Base-by-base conservation (phyloP, 1,140 invertebrate species). In the Panagrolaimus sp. region DNA sequence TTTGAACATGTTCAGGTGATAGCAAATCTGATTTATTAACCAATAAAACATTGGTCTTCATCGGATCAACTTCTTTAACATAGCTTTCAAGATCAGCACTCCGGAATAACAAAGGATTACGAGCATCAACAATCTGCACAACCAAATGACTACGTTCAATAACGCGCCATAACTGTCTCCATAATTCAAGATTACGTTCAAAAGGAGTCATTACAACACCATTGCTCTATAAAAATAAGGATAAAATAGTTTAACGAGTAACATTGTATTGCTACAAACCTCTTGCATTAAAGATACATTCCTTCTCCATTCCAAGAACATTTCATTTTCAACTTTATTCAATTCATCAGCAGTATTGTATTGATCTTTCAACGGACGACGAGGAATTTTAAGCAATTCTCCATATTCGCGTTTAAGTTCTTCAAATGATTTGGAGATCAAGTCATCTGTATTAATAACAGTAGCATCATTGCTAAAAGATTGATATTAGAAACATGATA, bases 121-220 rank as follows among this genome's bases (percentile, higher is more conserved):
- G 87, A 1, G 92, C 94, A 87, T 99, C 96, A 0, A 98, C 89
- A 76, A 98, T 93, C 75, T 80, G 93, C 12, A 98, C 89, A 38
- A 98, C 86, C 52, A 98, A 88, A 86, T 99, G 93, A 82, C 93
- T 94, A 76, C 91, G 89, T 84, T 99, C 96, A 17, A 98, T 88
- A 1, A 98, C 96, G 76, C 96, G 88, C 96, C 96, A 99, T 7
- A 99, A 84, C 84, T 99, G 96, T 48, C 94, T 88, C 96, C 96
- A 99, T 73, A 98, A 92, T 83, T 98, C 94, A 17, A 98, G 85
- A 85, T 99, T 99, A 76, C 93, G 91, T 82, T 99, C 96, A 86
- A 95, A 99, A 0, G 96, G 96, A 3, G 96, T 99, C 66, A 98
- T 84, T 0, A 91, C 85, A 5, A 97, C 83, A 10, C 88, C 89